Conservation (phyloP, 2,888 invertebrate genomes). For the Willowsia nigromaculata region DNA sequence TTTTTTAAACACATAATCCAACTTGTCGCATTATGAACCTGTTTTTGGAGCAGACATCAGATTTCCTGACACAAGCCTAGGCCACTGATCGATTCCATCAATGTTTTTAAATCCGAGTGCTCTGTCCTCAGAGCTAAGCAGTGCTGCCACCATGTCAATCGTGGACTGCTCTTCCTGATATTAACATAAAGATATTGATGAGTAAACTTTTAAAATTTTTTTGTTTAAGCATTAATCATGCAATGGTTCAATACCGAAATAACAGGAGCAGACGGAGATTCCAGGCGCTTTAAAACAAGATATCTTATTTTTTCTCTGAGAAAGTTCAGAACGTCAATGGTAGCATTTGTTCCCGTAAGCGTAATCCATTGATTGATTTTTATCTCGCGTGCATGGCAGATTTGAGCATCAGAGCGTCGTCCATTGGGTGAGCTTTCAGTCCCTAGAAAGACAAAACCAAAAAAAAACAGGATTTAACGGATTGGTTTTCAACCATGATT, state of each 20-base stretch:
- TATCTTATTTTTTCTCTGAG: slow-evolving; percentile 44
- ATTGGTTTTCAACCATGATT: too few species aligned
- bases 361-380: slow-evolving; percentile 64
- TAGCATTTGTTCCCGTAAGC: background rate
- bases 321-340: slow-evolving; percentile 10
- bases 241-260: background rate
- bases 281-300: slow-evolving; percentile 44
- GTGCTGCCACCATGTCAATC: slow-evolving; percentile 51
- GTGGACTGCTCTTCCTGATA: slow-evolving; percentile 61
- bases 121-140: slow-evolving; percentile 58
- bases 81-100: slow-evolving; percentile 73
- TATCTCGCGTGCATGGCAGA: too few species aligned
- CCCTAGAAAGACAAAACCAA: too few species aligned
- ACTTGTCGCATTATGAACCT: slow-evolving; percentile 30
- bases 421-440: background rate
- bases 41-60: slow-evolving; percentile 67
- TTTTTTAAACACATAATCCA: too few species aligned
- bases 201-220: too few species aligned
- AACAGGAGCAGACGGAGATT: background rate
- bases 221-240: background rate
- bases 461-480: too few species aligned
- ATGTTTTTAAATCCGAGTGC: slow-evolving; percentile 62
- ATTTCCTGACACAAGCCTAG: slow-evolving; percentile 74
- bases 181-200: too few species aligned
- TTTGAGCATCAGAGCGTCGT: too few species aligned